Evolutionary conservation across 2,797 vertebrate genomes (phyloP).

Genomic region (Esox lucius): DNA sequence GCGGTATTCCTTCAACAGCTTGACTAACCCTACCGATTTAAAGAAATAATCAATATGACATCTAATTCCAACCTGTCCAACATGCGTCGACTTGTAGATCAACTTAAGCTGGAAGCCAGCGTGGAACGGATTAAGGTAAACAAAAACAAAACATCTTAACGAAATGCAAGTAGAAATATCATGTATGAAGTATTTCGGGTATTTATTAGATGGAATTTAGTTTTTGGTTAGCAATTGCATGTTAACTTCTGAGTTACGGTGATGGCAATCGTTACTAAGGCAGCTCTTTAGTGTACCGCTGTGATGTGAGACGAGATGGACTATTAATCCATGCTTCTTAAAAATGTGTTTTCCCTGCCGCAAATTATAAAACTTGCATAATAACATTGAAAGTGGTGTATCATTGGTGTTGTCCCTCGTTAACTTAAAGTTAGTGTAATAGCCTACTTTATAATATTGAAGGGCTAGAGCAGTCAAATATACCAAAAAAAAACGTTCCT

Average conservation of each 20-base stretch:
- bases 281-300: too few species aligned
- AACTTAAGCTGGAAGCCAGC: conserved; percentile 87
- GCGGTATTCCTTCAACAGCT: neutral
- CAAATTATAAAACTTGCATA: too few species aligned
- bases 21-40: neutral
- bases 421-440: neutral
- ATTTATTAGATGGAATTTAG: neutral
- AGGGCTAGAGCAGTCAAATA: neutral
- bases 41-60: conserved; percentile 72
- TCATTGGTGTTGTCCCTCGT: neutral
- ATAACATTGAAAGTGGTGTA: too few species aligned
- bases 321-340: too few species aligned
- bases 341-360: too few species aligned
- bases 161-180: neutral
- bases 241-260: neutral
- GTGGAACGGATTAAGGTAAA: conserved; percentile 91
- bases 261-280: too few species aligned
- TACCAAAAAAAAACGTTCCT: neutral
- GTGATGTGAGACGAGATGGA: too few species aligned
- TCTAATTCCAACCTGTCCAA: conserved; percentile 81
- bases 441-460: neutral
- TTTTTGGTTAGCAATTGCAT: neutral
- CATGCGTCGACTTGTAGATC: conserved; percentile 86
- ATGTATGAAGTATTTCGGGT: neutral
- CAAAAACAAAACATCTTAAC: neutral